Conservation (phyloP, 2,113 vertebrate species). For the Takifugu bimaculatus region DNA sequence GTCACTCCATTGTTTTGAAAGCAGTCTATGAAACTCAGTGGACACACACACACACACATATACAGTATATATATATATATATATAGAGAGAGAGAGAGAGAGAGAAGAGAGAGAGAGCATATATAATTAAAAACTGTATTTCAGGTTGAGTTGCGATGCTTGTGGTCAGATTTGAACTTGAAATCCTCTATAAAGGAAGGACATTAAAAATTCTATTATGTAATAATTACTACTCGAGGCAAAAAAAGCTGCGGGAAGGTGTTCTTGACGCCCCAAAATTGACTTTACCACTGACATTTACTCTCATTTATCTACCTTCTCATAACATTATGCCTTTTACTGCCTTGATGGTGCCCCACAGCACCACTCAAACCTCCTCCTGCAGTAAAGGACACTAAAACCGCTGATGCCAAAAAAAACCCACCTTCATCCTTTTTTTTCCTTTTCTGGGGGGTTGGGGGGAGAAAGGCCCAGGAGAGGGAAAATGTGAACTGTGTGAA, state of each 20-base stretch:
- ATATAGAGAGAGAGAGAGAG: slow-evolving; percentile 10
- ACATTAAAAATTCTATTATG: not conserved
- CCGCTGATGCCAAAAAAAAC: slow-evolving; percentile 43
- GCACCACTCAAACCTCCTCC: slow-evolving; percentile 43
- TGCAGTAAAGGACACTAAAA: slow-evolving; percentile 61
- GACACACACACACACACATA: slow-evolving; percentile 17
- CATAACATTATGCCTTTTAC: slow-evolving; percentile 59
- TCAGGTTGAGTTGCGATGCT: not conserved
- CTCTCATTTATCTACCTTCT: slow-evolving; percentile 53
- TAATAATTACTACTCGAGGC: slow-evolving; percentile 7
- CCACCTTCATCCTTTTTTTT: too few relatives aligned
- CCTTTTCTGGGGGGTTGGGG: not conserved
- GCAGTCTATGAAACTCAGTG: slow-evolving; percentile 25
- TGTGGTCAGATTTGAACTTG: not conserved
- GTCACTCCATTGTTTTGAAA: slow-evolving; percentile 52
- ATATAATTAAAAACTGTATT: not conserved
- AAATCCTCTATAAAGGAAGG: too few relatives aligned
- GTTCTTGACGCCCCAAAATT: slow-evolving; percentile 34
- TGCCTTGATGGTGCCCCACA: slow-evolving; percentile 49
- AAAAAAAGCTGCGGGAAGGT: slow-evolving; percentile 13
- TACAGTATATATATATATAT: slow-evolving; percentile 10
- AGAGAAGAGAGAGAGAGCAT: not conserved
- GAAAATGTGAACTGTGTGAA: slow-evolving; percentile 30
- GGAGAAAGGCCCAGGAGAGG: slow-evolving; percentile 21
- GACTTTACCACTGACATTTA: slow-evolving; percentile 48